Percentiles rank a stretch among this genome's conserved stretches.
phyloP scores from a whole-genome alignment of 1,140 invertebrate genomes.

The Epicauta chinensis region DNA sequence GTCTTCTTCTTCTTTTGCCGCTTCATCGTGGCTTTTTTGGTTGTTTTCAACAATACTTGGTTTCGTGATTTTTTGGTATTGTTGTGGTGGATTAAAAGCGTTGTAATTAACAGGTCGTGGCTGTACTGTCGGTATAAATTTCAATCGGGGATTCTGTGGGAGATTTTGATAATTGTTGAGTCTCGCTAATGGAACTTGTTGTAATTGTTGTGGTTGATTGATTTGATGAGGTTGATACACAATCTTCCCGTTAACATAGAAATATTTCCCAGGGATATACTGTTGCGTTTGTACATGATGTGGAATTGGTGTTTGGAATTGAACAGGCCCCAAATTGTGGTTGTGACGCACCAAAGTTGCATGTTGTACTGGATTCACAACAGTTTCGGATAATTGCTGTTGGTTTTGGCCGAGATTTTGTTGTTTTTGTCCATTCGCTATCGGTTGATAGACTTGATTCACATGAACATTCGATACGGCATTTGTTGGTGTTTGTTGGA shows the following conservation, averaged over 20 bases:
- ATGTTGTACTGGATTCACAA: slow-evolving; percentile 27
- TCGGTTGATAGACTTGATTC: slow-evolving; percentile 26
- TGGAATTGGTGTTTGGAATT: slow-evolving; percentile 12
- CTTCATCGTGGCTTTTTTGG: slow-evolving; percentile 1
- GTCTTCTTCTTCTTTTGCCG: background rate
- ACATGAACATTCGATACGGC: slow-evolving; percentile 29
- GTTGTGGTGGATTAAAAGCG: slow-evolving; percentile 20
- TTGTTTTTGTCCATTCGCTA: slow-evolving; percentile 1
- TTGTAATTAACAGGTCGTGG: slow-evolving; percentile 8
- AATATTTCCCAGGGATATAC: slow-evolving; percentile 21
- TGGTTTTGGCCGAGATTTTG: slow-evolving; percentile 4
- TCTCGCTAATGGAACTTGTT: background rate
- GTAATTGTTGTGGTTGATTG: background rate
- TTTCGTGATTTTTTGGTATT: slow-evolving; percentile 19
- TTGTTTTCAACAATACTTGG: slow-evolving; percentile 1
- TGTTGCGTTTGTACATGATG: slow-evolving; percentile 20
- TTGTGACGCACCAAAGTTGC: slow-evolving; percentile 21
- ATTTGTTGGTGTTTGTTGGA: slow-evolving; percentile 32
- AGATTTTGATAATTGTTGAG: background rate
- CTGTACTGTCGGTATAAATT: slow-evolving; percentile 9
- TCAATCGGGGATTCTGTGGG: slow-evolving; percentile 1
- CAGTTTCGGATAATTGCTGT: slow-evolving; percentile 16
- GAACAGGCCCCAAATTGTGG: slow-evolving; percentile 17
- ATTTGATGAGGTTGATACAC: slow-evolving; percentile 15
- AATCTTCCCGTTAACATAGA: slow-evolving; percentile 25